A percentile compares a stretch with the other conserved stretches of the same genome.
phyloP scores from a whole-genome alignment of 2,797 vertebrate genomes.

The Gobio occitaniae region DNA sequence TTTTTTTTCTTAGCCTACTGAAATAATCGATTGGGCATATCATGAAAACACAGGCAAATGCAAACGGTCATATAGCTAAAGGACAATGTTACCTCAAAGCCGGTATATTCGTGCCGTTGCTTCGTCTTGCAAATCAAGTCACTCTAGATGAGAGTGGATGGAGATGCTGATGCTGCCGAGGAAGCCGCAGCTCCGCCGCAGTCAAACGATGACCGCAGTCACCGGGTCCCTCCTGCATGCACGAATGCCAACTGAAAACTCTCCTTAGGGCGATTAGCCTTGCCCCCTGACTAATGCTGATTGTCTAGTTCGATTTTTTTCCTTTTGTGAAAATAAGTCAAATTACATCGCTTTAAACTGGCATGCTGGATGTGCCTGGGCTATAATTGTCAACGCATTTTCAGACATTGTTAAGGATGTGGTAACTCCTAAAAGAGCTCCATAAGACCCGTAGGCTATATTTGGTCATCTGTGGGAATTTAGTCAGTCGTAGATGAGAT shows the following conservation, averaged over 20 bases:
- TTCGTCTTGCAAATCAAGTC: not conserved
- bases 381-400: not conserved
- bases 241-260: not conserved
- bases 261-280: not conserved
- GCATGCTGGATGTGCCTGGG: not conserved
- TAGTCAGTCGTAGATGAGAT: not conserved
- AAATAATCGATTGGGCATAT: not conserved
- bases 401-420: not conserved
- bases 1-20: not conserved
- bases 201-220: not conserved
- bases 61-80: not conserved
- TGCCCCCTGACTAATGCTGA: not conserved
- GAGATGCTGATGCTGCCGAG: constrained; percentile 36
- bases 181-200: constrained; percentile 8
- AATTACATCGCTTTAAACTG: not conserved
- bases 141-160: constrained; percentile 5
- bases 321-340: not conserved
- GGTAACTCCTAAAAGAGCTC: not conserved
- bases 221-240: not conserved
- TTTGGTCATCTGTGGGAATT: not conserved
- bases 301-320: not conserved
- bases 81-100: constrained; percentile 14
- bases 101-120: not conserved
- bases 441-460: not conserved
- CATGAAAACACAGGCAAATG: constrained; percentile 1